Conservation (phyloP, 2,888 invertebrate genomes). For the Sinotaia quadrata region DNA sequence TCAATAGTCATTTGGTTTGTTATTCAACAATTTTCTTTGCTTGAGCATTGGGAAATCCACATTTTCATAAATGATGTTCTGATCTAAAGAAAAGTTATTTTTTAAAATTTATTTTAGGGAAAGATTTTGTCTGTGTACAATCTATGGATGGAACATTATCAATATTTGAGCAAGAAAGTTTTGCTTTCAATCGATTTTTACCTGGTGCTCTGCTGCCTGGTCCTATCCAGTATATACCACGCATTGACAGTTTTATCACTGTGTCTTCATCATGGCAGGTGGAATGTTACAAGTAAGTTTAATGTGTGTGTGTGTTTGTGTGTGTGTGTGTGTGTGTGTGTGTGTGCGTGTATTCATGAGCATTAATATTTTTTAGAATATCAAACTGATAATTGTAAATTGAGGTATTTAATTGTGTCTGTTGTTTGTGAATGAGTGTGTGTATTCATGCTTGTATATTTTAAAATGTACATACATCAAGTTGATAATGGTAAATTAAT, state of each 20-base stretch:
- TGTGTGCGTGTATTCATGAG: neutral
- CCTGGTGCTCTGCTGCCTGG: slow-evolving; percentile 87
- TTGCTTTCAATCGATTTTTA: slow-evolving; percentile 85
- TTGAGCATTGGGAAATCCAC: neutral
- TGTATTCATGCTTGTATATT: too few species aligned
- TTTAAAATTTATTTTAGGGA: slow-evolving; percentile 69
- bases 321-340: neutral
- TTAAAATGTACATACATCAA: too few species aligned
- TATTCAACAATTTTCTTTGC: too few species aligned
- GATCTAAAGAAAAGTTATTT: neutral
- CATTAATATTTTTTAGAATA: neutral
- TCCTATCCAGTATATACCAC: slow-evolving; percentile 85
- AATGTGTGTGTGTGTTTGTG: neutral
- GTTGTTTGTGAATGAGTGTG: too few species aligned
- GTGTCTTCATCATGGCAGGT: slow-evolving; percentile 85
- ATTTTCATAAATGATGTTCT: neutral
- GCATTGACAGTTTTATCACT: slow-evolving; percentile 89
- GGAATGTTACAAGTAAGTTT: slow-evolving; percentile 85
- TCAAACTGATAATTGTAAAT: too few species aligned
- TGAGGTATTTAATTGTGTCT: too few species aligned
- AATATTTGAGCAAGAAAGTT: slow-evolving; percentile 94
- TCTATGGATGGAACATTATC: slow-evolving; percentile 90
- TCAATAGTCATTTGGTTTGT: too few species aligned
- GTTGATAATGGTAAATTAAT: too few species aligned
- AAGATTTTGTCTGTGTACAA: slow-evolving; percentile 91